Evolutionary conservation across 2,113 vertebrate species (phyloP).

Genomic region (Pseudopodoces humilis): DNA sequence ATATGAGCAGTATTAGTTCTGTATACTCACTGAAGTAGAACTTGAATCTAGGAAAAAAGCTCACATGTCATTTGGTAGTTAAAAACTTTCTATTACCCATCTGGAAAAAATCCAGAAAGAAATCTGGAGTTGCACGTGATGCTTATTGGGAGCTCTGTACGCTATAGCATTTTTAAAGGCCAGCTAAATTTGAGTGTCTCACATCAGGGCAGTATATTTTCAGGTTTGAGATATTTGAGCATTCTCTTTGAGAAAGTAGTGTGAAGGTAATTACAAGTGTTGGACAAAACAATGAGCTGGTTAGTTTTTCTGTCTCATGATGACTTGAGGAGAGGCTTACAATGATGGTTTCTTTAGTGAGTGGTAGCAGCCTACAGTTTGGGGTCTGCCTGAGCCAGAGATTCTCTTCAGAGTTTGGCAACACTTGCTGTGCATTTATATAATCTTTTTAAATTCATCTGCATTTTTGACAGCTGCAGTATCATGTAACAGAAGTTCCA

Average conservation of each 20-base stretch:
- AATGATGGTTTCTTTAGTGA: background rate
- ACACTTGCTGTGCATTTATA: background rate
- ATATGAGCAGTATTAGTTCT: background rate
- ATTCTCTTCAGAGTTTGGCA: background rate
- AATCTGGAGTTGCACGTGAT: background rate
- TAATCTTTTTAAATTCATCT: background rate
- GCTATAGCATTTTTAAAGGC: background rate
- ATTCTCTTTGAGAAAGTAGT: background rate
- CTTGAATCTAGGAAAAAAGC: background rate
- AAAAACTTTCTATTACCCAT: background rate
- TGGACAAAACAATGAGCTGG: background rate
- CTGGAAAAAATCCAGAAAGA: background rate
- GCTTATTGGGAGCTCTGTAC: background rate
- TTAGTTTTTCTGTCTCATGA: background rate
- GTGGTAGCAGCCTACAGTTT: background rate
- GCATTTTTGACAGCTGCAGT: background rate
- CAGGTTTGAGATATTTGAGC: background rate
- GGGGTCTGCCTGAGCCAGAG: background rate
- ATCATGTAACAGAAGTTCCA: background rate
- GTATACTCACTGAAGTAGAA: background rate
- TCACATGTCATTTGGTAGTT: background rate
- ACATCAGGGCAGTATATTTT: background rate
- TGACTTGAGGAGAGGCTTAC: background rate
- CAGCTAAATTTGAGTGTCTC: background rate
- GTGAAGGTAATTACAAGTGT: background rate